Evolutionary conservation across 1,140 invertebrate genomes (phyloP).

Genomic region (Zaprionus davidi): DNA sequence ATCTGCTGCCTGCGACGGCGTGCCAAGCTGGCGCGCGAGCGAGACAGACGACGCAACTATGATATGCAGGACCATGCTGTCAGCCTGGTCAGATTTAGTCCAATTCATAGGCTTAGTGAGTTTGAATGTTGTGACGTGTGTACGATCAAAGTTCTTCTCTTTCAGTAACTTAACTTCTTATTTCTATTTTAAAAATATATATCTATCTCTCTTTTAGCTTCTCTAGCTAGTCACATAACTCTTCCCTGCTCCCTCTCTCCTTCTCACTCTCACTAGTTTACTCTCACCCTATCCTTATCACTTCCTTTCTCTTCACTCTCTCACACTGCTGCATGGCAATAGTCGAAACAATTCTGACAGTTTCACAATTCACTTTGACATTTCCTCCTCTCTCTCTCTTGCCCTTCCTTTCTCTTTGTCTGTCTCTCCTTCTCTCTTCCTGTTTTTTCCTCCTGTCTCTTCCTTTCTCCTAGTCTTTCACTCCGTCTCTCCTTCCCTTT

Average conservation of each 20-base stretch:
- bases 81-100: constrained; percentile 91
- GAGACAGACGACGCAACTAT: constrained; percentile 90
- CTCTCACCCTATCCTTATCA: no score
- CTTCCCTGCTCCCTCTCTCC: neutral
- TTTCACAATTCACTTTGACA: neutral
- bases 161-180: neutral
- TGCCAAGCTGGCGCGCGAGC: constrained; percentile 92
- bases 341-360: neutral
- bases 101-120: constrained; percentile 89
- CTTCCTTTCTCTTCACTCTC: no score
- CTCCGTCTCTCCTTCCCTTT: neutral
- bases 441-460: no score
- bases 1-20: constrained; percentile 93
- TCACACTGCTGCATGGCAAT: neutral
- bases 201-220: neutral
- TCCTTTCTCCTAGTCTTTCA: no score
- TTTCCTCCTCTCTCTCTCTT: neutral
- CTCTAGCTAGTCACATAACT: neutral
- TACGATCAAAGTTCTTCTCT: constrained; percentile 9
- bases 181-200: neutral
- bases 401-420: neutral
- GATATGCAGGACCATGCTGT: constrained; percentile 91
- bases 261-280: neutral
- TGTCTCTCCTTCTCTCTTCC: neutral
- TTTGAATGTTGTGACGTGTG: constrained; percentile 79